A percentile compares a stretch with the other conserved stretches of the same genome.
These are phyloP conservation scores for Prionailurus bengalensis DNA, from an alignment of 2,113 vertebrate genomes.

Conservation along the genomic window DNA sequence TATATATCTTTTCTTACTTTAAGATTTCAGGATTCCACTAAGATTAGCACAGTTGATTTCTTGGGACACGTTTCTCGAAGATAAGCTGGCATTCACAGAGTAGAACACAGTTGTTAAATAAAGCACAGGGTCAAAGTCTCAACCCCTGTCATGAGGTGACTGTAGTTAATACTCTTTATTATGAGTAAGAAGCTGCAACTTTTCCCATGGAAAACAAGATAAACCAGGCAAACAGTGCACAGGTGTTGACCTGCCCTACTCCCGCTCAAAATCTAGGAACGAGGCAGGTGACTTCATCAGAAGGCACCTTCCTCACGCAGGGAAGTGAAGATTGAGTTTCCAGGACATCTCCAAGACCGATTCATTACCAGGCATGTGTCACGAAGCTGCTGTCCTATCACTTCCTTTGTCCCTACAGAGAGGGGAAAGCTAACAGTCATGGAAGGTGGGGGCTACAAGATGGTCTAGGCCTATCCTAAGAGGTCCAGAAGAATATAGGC, in stretches of 20 bases:
- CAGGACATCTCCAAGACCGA: neutral
- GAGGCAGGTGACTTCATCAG: constrained; percentile 54
- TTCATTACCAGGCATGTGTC: accelerated
- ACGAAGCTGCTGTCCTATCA: neutral
- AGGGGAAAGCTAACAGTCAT: neutral
- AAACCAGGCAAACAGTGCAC: constrained; percentile 63
- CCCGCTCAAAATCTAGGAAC: neutral
- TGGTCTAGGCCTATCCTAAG: neutral
- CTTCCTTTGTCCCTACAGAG: neutral
- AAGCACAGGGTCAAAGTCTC: constrained; percentile 49
- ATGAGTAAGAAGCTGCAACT: constrained; percentile 53
- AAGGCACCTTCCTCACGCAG: constrained; percentile 55
- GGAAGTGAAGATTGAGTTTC: neutral
- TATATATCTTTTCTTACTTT: neutral
- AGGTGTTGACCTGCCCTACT: constrained; percentile 45
- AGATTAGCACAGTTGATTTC: neutral
- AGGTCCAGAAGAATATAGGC: neutral
- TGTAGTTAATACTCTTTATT: neutral
- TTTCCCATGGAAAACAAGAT: constrained; percentile 64
- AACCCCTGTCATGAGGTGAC: neutral
- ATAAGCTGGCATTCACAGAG: neutral
- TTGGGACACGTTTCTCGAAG: neutral
- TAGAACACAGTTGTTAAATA: neutral
- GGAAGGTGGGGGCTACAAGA: accelerated
- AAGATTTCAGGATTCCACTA: constrained; percentile 57